Evolutionary conservation across 2,888 invertebrate genomes (phyloP), one percentile per base, ranked within the genome.

Genomic region (Dolichopus griseipennis): DNA sequence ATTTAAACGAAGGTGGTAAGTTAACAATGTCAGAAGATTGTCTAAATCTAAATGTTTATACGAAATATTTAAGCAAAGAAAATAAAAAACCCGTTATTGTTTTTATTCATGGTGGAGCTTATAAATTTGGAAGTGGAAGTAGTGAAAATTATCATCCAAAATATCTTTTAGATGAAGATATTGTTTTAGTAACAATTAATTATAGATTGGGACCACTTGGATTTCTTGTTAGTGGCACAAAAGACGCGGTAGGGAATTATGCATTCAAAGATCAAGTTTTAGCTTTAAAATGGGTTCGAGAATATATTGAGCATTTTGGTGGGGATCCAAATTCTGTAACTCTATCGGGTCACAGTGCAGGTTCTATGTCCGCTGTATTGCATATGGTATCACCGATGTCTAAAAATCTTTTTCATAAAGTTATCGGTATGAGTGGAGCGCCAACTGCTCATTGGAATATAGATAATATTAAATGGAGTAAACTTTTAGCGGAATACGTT

Each of bases 201-300:
- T 80, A 79, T 70, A 77, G 80, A 2, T 67, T 80, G 33, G 78
- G 78, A 2, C 73, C 78, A 1, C 68, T 79, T 61, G 87, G 87
- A 8, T 87, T 85, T 74, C 74, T 87, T 18, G 85, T 84, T 71
- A 87, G 87, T 0, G 87, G 86, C 0, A 87, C 86, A 67, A 79
- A 84, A 64, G 79, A 83, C 61, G 86, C 86, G 0, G 86, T 87
- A 0, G 89, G 89, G 5, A 90, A 90, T 76, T 84, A 84, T 69
- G 90, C 87, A 0, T 79, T 87, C 69, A 86, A 88, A 74, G 90
- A 90, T 76, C 89, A 90, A 78, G 86, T 89, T 0, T 78, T 82
- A 33, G 88, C 85, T 0, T 76, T 90, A 61, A 82, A 84, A 72
- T 90, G 89, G 89, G 82, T 90, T 0, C 83, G 84, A 70, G 76